A percentile compares a stretch with the other conserved stretches of the same genome.
Evolutionary conservation across 30 jellyfish, hydroid and myxozoan species (phyloP).

Genomic region (Hydractinia echinata): DNA sequence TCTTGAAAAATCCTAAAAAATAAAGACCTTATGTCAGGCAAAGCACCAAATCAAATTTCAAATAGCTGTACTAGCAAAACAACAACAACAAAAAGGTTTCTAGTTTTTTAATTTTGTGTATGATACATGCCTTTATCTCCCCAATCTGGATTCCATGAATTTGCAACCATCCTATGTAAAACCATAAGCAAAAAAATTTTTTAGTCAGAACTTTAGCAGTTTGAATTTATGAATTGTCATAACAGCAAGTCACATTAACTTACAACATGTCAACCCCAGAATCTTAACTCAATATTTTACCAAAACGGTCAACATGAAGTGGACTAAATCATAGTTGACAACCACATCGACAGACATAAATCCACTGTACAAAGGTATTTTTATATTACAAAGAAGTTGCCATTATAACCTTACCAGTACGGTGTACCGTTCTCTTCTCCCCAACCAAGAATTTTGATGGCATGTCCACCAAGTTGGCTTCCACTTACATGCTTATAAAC

Average conservation of each 20-base stretch:
- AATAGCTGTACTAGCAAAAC: not conserved
- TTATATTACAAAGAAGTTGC: not conserved
- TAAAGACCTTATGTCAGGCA: not conserved
- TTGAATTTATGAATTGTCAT: too few species aligned
- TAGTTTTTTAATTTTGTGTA: not conserved
- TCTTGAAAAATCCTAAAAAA: slow-evolving; percentile 66
- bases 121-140: slow-evolving; percentile 61
- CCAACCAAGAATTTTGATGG: slow-evolving; percentile 86
- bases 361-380: not conserved
- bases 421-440: slow-evolving; percentile 75
- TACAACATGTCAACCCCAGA: too few species aligned
- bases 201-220: too few species aligned
- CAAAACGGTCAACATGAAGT: too few species aligned
- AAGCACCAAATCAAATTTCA: not conserved
- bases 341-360: not conserved
- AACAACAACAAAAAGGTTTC: not conserved
- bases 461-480: slow-evolving; percentile 70
- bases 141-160: slow-evolving; percentile 90
- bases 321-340: too few species aligned
- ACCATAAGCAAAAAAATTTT: not conserved
- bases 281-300: too few species aligned
- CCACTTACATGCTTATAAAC: slow-evolving; percentile 80
- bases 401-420: slow-evolving; percentile 45
- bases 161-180: slow-evolving; percentile 70
- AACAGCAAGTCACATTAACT: too few species aligned